Conservation (phyloP, 2,113 vertebrate species). For the Xiphophorus hellerii region DNA sequence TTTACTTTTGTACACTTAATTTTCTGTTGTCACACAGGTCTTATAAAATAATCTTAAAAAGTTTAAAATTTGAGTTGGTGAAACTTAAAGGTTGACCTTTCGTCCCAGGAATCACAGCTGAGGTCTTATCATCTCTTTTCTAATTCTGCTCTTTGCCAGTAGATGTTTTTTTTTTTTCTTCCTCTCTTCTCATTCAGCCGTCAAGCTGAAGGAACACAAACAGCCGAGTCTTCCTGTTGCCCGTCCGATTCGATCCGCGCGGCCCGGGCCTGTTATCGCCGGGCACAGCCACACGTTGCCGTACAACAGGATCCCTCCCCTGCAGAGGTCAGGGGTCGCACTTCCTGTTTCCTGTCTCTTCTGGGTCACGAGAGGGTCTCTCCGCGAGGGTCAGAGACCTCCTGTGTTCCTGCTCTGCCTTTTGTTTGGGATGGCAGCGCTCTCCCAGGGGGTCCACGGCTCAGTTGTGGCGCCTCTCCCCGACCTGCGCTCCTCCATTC, state of each 20-base stretch:
- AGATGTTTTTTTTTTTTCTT: neutral
- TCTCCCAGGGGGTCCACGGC: conserved; percentile 16
- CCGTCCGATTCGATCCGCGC: conserved; percentile 26
- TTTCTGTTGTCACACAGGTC: too few species aligned
- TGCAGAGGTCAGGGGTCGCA: conserved; percentile 73
- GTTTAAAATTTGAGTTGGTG: too few species aligned
- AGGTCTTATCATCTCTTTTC: neutral
- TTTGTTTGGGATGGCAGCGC: conserved; percentile 61
- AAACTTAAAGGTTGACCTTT: neutral
- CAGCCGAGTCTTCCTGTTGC: conserved; percentile 46
- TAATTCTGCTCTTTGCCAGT: neutral
- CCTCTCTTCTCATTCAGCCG: conserved; percentile 5
- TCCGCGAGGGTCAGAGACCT: conserved; percentile 71
- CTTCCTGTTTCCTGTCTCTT: conserved; percentile 84
- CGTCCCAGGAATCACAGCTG: conserved; percentile 9
- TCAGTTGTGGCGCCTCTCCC: conserved; percentile 39
- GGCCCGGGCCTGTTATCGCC: conserved; percentile 62
- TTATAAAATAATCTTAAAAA: too few species aligned
- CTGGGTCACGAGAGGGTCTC: conserved; percentile 80
- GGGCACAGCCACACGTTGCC: conserved; percentile 52
- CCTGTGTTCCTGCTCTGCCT: conserved; percentile 67
- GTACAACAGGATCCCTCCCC: conserved; percentile 59
- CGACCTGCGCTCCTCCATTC: conserved; percentile 46
- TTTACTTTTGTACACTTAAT: too few species aligned
- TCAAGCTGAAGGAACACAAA: conserved; percentile 3